Conservation (phyloP, 2,797 vertebrate genomes). For the Sebastes minor region DNA sequence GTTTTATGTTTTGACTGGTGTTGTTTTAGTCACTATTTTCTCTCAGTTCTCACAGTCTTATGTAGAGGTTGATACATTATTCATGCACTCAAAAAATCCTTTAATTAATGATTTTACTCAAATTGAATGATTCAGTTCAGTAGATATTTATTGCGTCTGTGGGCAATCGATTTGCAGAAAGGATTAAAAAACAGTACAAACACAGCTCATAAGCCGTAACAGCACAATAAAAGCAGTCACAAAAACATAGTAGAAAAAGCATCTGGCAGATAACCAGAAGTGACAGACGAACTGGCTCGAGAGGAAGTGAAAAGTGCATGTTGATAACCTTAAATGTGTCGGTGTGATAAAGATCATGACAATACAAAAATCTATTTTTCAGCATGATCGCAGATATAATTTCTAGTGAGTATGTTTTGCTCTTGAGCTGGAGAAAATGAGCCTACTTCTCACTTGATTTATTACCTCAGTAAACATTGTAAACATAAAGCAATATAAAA, state of each 20-base stretch:
- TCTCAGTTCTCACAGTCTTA: not conserved
- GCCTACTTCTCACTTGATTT: too few relatives aligned
- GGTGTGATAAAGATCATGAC: not conserved
- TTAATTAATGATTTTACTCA: slow-evolving; percentile 1
- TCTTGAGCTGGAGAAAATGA: too few relatives aligned
- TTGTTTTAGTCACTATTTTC: not conserved
- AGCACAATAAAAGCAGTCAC: not conserved
- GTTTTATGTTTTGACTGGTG: not conserved
- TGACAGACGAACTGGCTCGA: not conserved
- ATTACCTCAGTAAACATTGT: too few relatives aligned
- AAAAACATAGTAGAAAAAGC: not conserved
- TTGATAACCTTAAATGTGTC: not conserved
- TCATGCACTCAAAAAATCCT: not conserved
- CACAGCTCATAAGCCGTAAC: not conserved
- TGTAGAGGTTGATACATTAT: not conserved
- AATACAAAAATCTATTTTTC: not conserved
- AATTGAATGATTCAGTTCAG: not conserved
- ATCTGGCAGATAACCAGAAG: not conserved
- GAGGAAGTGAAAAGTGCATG: not conserved
- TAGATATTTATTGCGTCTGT: not conserved
- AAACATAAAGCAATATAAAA: not conserved
- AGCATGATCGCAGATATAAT: not conserved
- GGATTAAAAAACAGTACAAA: not conserved
- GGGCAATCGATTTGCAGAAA: not conserved
- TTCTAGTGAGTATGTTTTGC: not conserved